Base-by-base conservation (phyloP, 2,888 invertebrate species). In the Ditylenchus weischeri region DNA sequence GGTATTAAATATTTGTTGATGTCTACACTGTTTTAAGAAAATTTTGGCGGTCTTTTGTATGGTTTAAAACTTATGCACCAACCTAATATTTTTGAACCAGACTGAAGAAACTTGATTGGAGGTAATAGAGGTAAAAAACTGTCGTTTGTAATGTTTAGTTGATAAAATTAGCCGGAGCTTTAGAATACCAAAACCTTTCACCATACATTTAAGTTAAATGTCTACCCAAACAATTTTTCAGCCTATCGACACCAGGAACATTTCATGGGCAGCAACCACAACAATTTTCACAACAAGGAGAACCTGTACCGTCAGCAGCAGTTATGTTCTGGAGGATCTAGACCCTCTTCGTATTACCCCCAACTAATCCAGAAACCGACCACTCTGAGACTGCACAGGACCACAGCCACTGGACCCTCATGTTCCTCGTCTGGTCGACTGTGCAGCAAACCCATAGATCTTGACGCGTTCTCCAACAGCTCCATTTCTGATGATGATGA, bases 401-500 rank as follows among this genome's bases (percentile, higher is more conserved):
- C 15, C 29, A 29, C 29, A 29, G 29, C 29, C 29, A 29, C n/a
- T 21, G n/a, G 50, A 19, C 50, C 50, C 2, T 21, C 50, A 5
- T 21, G n/a, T 21, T 21, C n/a, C 5, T 29, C 29, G 29, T 29
- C 29, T 59, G 23, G 19, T 13, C 62, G 48, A 23, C 19, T 23
- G 43, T 21, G 5, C 19, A 29, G 5, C 5, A 64, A 51, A 11
- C 36, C 36, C 18, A 8, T 64, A 13, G 64, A 64, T 36, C 54
- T 63, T 23, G 63, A 63, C 51, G 51, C 63, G 8, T 51, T 63
- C 47, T 23, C 47, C 21, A 36, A 23, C 57, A 64, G 47, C 29
- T 64, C 64, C 36, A 59, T 59, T 38, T 62, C 38, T n/a, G 62
- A 47, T n/a, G 62, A 62, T 8, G 65, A 65, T 10, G 65, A 61